Evolutionary conservation across 2,797 vertebrate species (phyloP), one percentile per base, ranked within the genome.

Genomic region (Mionectes olivaceus): DNA sequence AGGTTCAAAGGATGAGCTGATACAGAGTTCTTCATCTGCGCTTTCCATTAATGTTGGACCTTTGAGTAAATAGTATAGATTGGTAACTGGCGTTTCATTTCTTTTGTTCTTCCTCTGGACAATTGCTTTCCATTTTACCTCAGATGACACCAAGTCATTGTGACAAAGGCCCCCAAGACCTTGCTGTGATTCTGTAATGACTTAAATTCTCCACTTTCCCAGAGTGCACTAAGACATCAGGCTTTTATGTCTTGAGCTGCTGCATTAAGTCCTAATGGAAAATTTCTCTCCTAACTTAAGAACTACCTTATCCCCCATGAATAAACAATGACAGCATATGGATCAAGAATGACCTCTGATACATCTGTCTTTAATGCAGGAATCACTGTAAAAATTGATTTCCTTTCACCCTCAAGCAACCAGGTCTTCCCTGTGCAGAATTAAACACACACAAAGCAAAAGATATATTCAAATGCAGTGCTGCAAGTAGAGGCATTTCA

Each of bases 181-280:
- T 96, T 69, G 39, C 63, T 82, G 71, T 89, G 47, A 83, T 65
- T 21, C 94, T 87, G 35, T 81, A 95, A 87, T 43, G 70, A 84
- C 91, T 89, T 94, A 93, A 94, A 87, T 81, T 84, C 52, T 11
- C 82, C 79, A 95, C 82, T 94, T 93, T 93, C 71, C 95, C 83
- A 83, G 80, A 84, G 83, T 86, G 83, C 94, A 80, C 81, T 64
- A 77, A 85, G 63, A 87, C 77, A 81, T 78, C 56, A 80, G 77
- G 81, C 96, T 96, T 96, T 96, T 93, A 95, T 94, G 67, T 89
- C 90, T 94, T 83, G 93, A 87, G 65, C 61, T 94, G 71, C 74
- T 95, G 86, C 94, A 96, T 96, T 97, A 95, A 91, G 60, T 92
- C 92, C 90, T 97, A 96, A 97, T 91, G 87, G 96, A 92, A 95